A percentile compares a stretch with the other conserved stretches of the same genome.
Conservation (phyloP, 2,888 invertebrate species). For the Nipponacmea schrenckii region DNA sequence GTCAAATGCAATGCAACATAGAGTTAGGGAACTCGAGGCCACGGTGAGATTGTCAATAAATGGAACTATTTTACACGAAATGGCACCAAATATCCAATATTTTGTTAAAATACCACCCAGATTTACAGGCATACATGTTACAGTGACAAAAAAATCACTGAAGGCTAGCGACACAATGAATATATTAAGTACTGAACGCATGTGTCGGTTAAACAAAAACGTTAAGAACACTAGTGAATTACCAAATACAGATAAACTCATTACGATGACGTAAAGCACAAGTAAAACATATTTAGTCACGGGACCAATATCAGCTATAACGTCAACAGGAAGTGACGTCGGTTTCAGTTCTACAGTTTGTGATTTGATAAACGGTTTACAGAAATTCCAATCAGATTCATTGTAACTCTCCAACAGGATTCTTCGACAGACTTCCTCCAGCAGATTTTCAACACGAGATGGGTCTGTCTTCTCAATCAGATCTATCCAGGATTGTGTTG, state of each 20-base stretch:
- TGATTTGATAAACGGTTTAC: constrained; percentile 9
- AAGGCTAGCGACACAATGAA: constrained; percentile 50
- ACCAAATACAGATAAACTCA: constrained; percentile 40
- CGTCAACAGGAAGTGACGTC: constrained; percentile 3
- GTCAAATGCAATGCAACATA: constrained; percentile 51
- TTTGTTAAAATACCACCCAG: constrained; percentile 32
- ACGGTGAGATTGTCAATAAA: constrained; percentile 42
- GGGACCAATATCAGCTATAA: constrained; percentile 20
- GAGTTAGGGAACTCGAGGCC: constrained; percentile 45
- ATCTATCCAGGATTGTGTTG: background rate
- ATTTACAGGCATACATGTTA: constrained; percentile 44
- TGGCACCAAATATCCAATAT: constrained; percentile 42
- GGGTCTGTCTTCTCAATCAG: background rate
- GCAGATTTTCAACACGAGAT: background rate
- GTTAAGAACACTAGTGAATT: constrained; percentile 46
- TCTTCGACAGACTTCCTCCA: constrained; percentile 7
- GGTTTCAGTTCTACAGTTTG: background rate
- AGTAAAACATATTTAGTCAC: constrained; percentile 33
- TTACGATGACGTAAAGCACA: constrained; percentile 33
- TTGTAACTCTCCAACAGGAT: background rate
- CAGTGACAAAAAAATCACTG: constrained; percentile 45
- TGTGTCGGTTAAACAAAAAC: constrained; percentile 41
- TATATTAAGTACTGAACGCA: constrained; percentile 49
- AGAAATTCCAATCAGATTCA: constrained; percentile 9
- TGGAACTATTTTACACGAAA: constrained; percentile 46